Base-by-base conservation (phyloP, 1,140 invertebrate species). In the Choristoneura fumiferana region DNA sequence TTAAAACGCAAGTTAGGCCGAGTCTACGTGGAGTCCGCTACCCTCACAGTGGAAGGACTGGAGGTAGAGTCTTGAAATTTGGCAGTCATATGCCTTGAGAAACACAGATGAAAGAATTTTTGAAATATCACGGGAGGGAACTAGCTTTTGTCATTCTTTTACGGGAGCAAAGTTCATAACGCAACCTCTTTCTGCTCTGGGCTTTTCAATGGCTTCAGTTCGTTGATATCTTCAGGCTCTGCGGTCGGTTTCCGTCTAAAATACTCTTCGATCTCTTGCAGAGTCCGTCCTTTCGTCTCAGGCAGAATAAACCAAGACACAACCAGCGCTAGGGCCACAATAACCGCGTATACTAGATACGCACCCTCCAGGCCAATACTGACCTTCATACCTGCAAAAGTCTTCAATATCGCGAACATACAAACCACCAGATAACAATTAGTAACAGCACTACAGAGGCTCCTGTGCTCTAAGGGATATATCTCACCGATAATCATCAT, bases 401-500 rank as follows among this genome's bases (percentile, higher is more conserved):
- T 76, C 55, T 72, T 78, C 0, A 76, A 37, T 9, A 65, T 63
- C 10, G 74, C 57, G 34, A 80, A 84, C 0, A 76, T 67, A 33
- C 69, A 71, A 12, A 61, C 55, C 9, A 77, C 76, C 5, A 76
- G 17, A 1, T 69, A 71, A 58, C 18, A 73, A 58, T 77, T 58
- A 56, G 78, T 77, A 1, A 86, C 73, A 0, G 66, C 74, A 1
- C 72, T 69, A 1, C 79, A 72, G 1, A 79, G 67, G 37, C 78
- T 73, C 45, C 71, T 63, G 52, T 79, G 81, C 55, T 73, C 68
- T 5, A 84, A 49, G 8, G 83, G 79, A 14, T 84, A 81, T 0
- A 84, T 62, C 61, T 86, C 83, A 0, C 83, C 83, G 1, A 67
- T 71, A 9, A 85, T 81, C 0, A 82, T 72, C 29, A 68, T 77